Evolutionary conservation across 2,113 vertebrate genomes (phyloP).

Genomic region (Hucho hucho): DNA sequence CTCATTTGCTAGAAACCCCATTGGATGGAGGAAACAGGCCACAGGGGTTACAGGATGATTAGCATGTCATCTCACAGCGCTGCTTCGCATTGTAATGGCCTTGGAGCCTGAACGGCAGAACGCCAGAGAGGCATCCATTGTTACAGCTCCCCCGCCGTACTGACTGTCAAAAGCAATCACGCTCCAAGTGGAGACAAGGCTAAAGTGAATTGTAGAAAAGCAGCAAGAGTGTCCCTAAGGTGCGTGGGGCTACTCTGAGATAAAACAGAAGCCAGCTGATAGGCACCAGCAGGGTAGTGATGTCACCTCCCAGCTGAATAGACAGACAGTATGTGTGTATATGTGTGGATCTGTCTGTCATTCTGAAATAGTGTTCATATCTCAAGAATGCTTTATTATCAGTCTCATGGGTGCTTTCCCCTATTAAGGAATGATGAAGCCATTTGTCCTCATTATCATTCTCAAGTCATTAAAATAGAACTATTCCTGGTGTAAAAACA

Average conservation of each 20-base stretch:
- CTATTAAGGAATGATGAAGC: background rate
- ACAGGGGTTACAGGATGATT: background rate
- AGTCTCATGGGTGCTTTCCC: background rate
- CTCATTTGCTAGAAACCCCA: constrained; percentile 4
- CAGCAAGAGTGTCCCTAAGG: background rate
- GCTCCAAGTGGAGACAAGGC: constrained; percentile 8
- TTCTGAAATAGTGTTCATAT: background rate
- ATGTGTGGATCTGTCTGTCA: background rate
- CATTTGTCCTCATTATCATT: background rate
- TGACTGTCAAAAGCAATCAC: constrained; percentile 24
- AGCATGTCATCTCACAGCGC: constrained; percentile 13
- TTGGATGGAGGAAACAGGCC: constrained; percentile 17
- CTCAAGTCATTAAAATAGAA: background rate
- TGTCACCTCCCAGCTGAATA: background rate
- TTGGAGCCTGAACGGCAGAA: constrained; percentile 1
- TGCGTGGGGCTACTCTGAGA: background rate
- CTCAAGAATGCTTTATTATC: background rate
- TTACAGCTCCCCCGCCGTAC: constrained; percentile 9
- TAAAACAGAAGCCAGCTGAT: background rate
- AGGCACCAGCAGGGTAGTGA: background rate
- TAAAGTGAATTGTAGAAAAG: background rate
- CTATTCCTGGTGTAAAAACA: background rate
- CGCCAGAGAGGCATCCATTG: constrained; percentile 1
- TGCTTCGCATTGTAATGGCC: constrained; percentile 24
- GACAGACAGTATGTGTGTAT: background rate